A percentile compares a stretch with the other conserved stretches of the same genome.
Conservation (phyloP, 2,888 invertebrate species). For the Diplolepis rosae region DNA sequence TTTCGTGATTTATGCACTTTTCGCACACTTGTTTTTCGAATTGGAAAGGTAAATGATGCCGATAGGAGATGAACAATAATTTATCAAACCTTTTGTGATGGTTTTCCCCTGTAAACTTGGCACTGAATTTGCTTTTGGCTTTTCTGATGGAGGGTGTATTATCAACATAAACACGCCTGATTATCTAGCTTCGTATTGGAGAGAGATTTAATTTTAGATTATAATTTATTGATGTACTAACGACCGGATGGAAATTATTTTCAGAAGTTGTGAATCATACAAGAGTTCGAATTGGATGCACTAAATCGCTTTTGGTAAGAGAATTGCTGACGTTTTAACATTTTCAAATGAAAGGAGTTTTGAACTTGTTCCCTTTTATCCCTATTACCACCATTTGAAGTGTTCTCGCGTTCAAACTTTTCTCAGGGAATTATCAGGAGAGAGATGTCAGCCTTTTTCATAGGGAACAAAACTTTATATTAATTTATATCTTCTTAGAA, state of each 20-base stretch:
- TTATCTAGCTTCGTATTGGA: background rate
- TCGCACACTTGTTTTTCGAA: background rate
- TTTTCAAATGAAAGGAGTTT: background rate
- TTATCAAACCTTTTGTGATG: background rate
- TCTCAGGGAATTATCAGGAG: background rate
- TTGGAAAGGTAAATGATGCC: background rate
- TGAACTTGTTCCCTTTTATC: background rate
- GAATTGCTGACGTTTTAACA: conserved; percentile 23
- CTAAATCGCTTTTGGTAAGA: background rate
- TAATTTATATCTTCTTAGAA: background rate
- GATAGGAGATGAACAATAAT: background rate
- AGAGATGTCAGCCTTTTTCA: background rate
- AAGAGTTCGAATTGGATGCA: background rate
- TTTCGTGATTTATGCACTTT: background rate
- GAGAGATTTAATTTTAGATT: background rate
- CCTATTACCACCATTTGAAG: background rate
- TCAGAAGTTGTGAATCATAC: no score
- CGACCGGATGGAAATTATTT: background rate
- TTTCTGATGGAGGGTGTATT: background rate
- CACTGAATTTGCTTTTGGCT: background rate
- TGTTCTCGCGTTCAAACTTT: background rate
- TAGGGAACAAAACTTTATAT: background rate
- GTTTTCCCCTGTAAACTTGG: background rate
- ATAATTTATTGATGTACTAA: background rate
- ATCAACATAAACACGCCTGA: background rate